Base-by-base conservation (phyloP, 2,888 invertebrate genomes). In the Arctia plantaginis region DNA sequence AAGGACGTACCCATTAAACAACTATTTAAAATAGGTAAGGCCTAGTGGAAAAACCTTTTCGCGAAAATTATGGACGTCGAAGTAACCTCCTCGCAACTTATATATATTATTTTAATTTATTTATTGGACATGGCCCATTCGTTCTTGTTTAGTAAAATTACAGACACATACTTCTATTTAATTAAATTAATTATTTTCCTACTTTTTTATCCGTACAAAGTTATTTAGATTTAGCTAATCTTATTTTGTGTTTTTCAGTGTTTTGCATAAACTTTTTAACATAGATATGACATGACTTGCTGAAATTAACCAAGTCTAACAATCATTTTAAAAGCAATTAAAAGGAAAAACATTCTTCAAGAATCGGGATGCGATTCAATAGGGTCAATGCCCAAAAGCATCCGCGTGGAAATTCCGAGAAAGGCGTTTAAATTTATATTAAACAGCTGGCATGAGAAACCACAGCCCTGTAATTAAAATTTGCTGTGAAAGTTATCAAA, bases 1-100 rank as follows among this genome's bases (percentile, higher is more conserved):
- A 95, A 95, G 95, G 95, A 94, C 92, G 94, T 94, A 88, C 93
- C 95, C 91, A 95, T 95, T 95, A 95, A 93, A 92, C 90, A 94
- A 94, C 95, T 95, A 94, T 95, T 95, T 93, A 92, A 95, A 95
- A 95, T 94, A 95, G 93, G 93, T 91, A 92, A 83, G 91, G 90
- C 89, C 89, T 87, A 88, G 88, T 89, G 88, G 90, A 91, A 93
- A 93, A 93, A 93, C 91, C 90, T 93, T 93, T 92, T 89, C 88
- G 87, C 88, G 89, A 92, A 91, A 92, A 91, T 91, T 90, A 92
- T 91, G 87, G 88, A 83, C 88, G 89, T 87, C 88, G 87, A 90
- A 90, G 88, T 89, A 88, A 84, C 86, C 86, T 86, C 85, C 88
- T 87, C 87, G 82, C 82, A 88, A 89, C 88, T 89, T 87, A 82